phyloP scores from a whole-genome alignment of 2,888 invertebrate species.

The Agrypnus murinus region DNA sequence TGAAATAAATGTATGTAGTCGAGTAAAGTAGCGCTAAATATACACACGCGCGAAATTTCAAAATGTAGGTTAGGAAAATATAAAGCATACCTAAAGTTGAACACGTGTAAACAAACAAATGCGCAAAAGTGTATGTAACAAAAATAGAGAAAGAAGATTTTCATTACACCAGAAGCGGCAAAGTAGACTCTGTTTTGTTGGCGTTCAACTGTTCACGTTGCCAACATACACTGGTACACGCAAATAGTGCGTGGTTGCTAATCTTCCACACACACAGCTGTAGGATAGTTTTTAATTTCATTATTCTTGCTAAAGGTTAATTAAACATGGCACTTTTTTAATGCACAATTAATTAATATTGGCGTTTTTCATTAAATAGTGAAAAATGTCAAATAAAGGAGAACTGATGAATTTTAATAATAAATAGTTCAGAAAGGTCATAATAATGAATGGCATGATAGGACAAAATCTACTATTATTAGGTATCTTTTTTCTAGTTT shows the following conservation, averaged over 20 bases:
- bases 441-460: too few species aligned
- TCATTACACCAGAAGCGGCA: not conserved
- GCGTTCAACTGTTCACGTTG: slow-evolving; percentile 22
- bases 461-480: too few species aligned
- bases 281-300: slow-evolving; percentile 2
- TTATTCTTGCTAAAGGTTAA: slow-evolving; percentile 19
- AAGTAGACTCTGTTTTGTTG: not conserved
- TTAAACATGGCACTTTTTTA: not conserved
- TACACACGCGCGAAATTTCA: slow-evolving; percentile 3
- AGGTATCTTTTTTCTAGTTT: too few species aligned
- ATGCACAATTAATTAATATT: too few species aligned
- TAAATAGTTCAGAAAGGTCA: too few species aligned
- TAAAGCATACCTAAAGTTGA: slow-evolving; percentile 10
- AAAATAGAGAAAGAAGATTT: slow-evolving; percentile 10
- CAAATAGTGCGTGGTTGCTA: slow-evolving; percentile 23
- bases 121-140: slow-evolving; percentile 20
- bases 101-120: slow-evolving; percentile 28
- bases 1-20: not conserved
- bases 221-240: slow-evolving; percentile 21
- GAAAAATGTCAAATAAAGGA: too few species aligned
- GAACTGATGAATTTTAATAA: too few species aligned
- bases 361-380: too few species aligned
- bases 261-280: slow-evolving; percentile 10
- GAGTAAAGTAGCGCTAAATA: not conserved
- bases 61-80: slow-evolving; percentile 30